Evolutionary conservation across 2,797 vertebrate species (phyloP).

Genomic region (Natrix natrix): DNA sequence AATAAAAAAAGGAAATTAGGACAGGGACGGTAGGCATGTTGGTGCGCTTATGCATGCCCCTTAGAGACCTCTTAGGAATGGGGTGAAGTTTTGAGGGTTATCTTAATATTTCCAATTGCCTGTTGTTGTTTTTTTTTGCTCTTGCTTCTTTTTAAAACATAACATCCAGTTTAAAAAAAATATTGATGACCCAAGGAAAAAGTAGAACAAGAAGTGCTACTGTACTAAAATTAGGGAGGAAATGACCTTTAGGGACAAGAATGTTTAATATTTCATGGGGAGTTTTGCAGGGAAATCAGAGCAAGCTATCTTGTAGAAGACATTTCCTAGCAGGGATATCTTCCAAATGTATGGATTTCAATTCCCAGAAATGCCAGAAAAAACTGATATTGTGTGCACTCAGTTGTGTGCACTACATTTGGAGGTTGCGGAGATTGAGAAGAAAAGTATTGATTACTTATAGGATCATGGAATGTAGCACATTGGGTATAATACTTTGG

Average conservation of each 20-base stretch:
- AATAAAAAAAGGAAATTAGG: too few species aligned
- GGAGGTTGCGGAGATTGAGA: neutral
- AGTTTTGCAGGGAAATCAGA: neutral
- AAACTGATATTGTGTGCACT: neutral
- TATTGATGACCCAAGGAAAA: neutral
- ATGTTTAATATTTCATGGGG: neutral
- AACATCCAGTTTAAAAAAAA: neutral
- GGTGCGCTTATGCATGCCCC: too few species aligned
- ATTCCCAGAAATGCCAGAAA: neutral
- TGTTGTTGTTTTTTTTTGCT: neutral
- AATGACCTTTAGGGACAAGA: neutral
- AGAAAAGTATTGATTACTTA: neutral
- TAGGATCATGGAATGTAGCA: neutral
- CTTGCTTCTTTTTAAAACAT: neutral
- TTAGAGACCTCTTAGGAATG: too few species aligned
- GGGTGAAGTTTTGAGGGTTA: neutral
- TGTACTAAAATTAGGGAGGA: neutral
- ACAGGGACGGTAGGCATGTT: too few species aligned
- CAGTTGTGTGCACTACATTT: neutral
- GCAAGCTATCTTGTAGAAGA: neutral
- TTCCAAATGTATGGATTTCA: neutral
- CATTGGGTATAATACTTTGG: neutral
- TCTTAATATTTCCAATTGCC: neutral
- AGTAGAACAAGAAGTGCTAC: neutral
- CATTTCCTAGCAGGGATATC: neutral